Conservation (phyloP, 2,113 vertebrate species). For the Alosa alosa region DNA sequence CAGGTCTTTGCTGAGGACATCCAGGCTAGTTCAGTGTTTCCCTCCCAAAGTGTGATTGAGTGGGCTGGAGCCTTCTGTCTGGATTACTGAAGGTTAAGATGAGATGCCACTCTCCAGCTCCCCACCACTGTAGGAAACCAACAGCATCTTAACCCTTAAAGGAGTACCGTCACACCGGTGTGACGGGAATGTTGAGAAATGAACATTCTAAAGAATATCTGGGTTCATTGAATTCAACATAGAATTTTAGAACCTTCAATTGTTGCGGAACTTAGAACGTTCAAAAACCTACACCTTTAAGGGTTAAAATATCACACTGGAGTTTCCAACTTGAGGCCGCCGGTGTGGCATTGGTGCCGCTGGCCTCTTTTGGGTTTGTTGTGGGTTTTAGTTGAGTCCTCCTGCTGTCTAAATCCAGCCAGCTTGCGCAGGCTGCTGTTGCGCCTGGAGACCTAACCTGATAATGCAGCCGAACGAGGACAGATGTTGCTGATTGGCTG, state of each 20-base stretch:
- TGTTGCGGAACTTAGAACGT: too few species aligned
- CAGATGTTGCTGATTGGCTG: neutral
- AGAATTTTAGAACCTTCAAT: too few species aligned
- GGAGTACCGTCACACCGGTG: too few species aligned
- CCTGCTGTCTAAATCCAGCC: neutral
- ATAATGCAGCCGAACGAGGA: neutral
- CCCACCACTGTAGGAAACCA: neutral
- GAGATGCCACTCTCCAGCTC: neutral
- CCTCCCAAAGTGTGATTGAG: neutral
- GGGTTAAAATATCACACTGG: neutral
- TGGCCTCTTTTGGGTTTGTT: neutral
- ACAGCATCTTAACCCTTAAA: neutral
- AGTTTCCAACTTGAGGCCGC: neutral
- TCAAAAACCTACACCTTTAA: too few species aligned
- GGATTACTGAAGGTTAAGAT: neutral
- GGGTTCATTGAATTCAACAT: too few species aligned
- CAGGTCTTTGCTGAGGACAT: neutral
- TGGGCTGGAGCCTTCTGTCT: neutral
- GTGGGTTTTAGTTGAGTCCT: neutral
- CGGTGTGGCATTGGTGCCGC: neutral
- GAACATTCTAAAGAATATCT: too few species aligned
- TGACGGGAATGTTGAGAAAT: too few species aligned
- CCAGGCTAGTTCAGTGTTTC: neutral
- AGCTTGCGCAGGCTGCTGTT: neutral
- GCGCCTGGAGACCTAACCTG: neutral